Conservation (phyloP, 2,113 vertebrate genomes). For the Odocoileus hemionus region DNA sequence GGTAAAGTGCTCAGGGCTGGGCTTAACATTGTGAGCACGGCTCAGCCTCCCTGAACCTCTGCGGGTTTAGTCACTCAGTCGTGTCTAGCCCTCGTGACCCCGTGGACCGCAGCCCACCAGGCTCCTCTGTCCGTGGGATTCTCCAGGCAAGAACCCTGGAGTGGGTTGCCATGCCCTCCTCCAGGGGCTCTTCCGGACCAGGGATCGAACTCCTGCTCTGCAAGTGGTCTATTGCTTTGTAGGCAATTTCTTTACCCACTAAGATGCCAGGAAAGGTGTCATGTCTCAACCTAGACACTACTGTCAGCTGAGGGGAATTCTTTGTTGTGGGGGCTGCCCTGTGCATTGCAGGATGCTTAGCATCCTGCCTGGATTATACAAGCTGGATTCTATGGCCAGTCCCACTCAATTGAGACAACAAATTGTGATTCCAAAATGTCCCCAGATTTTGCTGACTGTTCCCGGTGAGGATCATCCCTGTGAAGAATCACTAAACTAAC, state of each 20-base stretch:
- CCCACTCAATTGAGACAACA: not conserved
- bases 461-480: not conserved
- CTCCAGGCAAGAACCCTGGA: not conserved
- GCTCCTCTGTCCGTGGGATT: not conserved
- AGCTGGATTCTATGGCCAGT: too few species aligned
- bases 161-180: not conserved
- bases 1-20: not conserved
- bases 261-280: not conserved
- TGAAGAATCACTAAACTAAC: not conserved
- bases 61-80: not conserved
- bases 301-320: not conserved
- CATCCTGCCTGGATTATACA: not conserved
- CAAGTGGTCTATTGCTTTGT: not conserved
- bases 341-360: not conserved
- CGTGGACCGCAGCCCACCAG: fast-evolving
- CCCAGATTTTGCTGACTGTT: not conserved
- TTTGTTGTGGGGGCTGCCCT: not conserved
- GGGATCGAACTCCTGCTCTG: fast-evolving
- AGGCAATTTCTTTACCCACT: not conserved
- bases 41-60: not conserved
- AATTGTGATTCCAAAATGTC: not conserved
- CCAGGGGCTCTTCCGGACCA: fast-evolving
- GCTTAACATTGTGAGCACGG: fast-evolving
- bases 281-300: not conserved
- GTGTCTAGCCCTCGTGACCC: not conserved